A percentile compares a stretch with the other conserved stretches of the same genome.
phyloP scores from a whole-genome alignment of 2,797 vertebrate genomes.

The Tiaroga cobitis region DNA sequence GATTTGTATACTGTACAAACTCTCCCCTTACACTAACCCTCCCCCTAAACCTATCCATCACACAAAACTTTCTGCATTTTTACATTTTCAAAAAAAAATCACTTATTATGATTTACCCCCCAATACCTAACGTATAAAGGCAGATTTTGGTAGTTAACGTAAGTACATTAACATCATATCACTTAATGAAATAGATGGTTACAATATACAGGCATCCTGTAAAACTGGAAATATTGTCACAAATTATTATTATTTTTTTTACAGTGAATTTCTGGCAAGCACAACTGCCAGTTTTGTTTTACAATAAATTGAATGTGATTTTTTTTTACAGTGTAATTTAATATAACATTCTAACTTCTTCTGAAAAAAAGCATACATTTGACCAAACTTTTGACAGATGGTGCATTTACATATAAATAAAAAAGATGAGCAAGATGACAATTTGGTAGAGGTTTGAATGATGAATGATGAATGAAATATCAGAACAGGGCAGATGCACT shows the following conservation, averaged over 20 bases:
- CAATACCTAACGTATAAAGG: neutral
- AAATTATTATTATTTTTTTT: too few relatives aligned
- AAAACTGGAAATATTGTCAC: neutral
- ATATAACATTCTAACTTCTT: neutral
- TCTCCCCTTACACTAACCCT: too few relatives aligned
- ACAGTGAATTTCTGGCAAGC: neutral
- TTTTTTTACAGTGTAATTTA: neutral
- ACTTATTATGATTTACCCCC: too few relatives aligned
- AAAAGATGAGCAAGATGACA: neutral
- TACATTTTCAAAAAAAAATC: too few relatives aligned
- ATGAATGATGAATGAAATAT: slow-evolving; percentile 54
- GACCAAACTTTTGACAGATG: neutral
- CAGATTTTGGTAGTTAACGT: neutral
- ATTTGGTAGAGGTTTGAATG: slow-evolving; percentile 29
- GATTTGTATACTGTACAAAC: too few relatives aligned
- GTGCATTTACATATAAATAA: neutral
- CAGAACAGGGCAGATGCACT: slow-evolving; percentile 53
- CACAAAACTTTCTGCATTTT: too few relatives aligned
- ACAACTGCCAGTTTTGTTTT: neutral
- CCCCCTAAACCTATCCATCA: too few relatives aligned
- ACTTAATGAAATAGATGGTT: neutral
- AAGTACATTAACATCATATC: neutral
- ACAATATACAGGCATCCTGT: neutral
- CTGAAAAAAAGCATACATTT: neutral
- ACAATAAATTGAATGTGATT: neutral